Base-by-base conservation (phyloP, 2,797 vertebrate species). In the Intellagama lesueurii region DNA sequence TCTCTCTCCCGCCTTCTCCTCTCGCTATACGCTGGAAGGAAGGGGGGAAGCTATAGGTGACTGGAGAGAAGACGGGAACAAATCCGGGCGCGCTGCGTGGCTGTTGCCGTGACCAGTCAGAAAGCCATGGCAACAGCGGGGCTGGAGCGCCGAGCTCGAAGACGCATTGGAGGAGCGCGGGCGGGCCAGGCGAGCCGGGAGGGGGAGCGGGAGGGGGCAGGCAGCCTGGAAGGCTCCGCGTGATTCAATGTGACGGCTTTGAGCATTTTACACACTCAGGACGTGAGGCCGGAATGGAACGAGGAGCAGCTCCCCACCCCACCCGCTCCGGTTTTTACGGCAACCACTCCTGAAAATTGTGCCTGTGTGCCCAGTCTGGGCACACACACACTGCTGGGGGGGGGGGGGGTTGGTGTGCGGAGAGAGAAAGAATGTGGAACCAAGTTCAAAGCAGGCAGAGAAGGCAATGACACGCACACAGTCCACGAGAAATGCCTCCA, bases 221-320 rank as follows among this genome's bases (percentile, higher is more conserved):
- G 7, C 26, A 72, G 82, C 49, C 88, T 32, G 44, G 35, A 64
- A 80, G 76, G 82, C n/a, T 35, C 60, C 76, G 19, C 52, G 69
- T 28, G 35, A 32, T 81, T 81, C 69, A 49, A 69, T 66, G 77
- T 81, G 88, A 81, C 77, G 85, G 88, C 76, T 89, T 47, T 80
- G 83, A 81, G 81, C 86, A 87, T 72, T 66, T 81, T 84, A 89
- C 75, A 79, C 66, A 80, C 30, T 81, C 68, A 49, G 70, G 83
- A 89, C 83, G 35, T 30, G 35, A 81, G 77, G 88, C 83, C 72
- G n/a, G 19, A 81, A 68, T 47, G 44, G 68, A 89, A 70, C 56
- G 68, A 85, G 52, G 12, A 40, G 30, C 35, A 87, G 70, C n/a
- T 2, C 56, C 44, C 44, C n/a, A 24, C 17, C 35, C 14, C 60